Conservation (phyloP, 1,140 invertebrate species). For the Muscidifurax raptorellus region DNA sequence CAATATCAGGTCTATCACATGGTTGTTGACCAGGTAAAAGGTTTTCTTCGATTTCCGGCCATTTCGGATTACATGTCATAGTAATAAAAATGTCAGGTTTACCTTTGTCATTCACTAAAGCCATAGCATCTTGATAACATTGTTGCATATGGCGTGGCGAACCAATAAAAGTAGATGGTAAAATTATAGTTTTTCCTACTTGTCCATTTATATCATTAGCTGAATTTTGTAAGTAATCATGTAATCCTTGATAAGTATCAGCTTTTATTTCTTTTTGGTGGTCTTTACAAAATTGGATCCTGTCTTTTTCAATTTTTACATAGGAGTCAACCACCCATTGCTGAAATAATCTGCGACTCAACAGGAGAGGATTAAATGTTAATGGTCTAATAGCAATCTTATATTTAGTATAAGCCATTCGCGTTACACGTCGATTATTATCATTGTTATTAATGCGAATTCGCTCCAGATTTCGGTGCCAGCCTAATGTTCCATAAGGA, state of each 20-base stretch:
- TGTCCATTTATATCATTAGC: no score
- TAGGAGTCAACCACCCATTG: constrained; percentile 26
- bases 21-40: no score
- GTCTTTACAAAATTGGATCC: no score
- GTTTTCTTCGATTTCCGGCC: no score
- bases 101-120: constrained; percentile 4
- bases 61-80: no score
- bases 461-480: constrained; percentile 7
- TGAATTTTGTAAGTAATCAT: no score
- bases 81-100: constrained; percentile 30
- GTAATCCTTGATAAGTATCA: no score
- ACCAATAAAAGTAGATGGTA: no score
- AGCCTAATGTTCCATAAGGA: background rate
- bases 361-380: constrained; percentile 30
- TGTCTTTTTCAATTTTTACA: constrained; percentile 38
- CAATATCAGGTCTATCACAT: no score
- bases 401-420: constrained; percentile 32
- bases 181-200: no score
- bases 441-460: background rate
- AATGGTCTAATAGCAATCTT: constrained; percentile 21
- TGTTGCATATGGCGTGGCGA: no score
- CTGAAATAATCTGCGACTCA: constrained; percentile 26
- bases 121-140: background rate
- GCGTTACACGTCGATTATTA: constrained; percentile 1
- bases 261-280: no score